These are phyloP conservation scores for Salminus brasiliensis DNA, from an alignment of 2,113 vertebrate species.

Conservation along the genomic window DNA sequence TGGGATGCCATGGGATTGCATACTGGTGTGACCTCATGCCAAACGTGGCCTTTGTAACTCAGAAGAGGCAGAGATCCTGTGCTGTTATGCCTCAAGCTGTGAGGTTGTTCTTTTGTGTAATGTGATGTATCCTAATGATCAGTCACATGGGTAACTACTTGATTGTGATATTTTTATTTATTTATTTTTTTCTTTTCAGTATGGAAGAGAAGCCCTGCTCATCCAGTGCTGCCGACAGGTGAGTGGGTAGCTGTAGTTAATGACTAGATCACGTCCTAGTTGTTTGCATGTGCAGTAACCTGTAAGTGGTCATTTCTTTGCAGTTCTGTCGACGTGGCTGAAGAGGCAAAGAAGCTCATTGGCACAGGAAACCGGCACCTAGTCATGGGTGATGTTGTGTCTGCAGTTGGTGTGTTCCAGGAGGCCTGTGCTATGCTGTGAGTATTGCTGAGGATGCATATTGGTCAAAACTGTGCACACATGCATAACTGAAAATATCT, in stretches of 20 bases:
- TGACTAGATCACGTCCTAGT: too few relatives aligned
- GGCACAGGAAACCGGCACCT: constrained; percentile 93
- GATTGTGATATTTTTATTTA: too few relatives aligned
- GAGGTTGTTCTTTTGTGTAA: too few relatives aligned
- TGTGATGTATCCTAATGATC: too few relatives aligned
- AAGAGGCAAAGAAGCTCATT: constrained; percentile 92
- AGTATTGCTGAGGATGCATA: constrained; percentile 67
- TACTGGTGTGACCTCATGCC: background rate
- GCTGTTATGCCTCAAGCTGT: too few relatives aligned
- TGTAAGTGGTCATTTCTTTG: background rate
- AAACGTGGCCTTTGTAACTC: too few relatives aligned
- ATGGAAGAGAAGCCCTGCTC: constrained; percentile 77
- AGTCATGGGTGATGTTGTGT: constrained; percentile 93
- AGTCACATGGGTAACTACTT: too few relatives aligned
- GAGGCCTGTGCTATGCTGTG: constrained; percentile 93
- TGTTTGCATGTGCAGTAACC: background rate
- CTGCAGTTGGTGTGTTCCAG: constrained; percentile 93
- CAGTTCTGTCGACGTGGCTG: constrained; percentile 83
- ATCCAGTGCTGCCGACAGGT: constrained; percentile 68
- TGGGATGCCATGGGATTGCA: too few relatives aligned
- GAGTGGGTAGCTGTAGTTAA: background rate
- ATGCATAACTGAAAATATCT: too few relatives aligned
- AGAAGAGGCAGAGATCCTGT: too few relatives aligned
- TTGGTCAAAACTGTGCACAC: too few relatives aligned
- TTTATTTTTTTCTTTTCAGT: constrained; percentile 55